Conservation (phyloP, 2,113 vertebrate genomes). For the Microcebus ravelobensis region DNA sequence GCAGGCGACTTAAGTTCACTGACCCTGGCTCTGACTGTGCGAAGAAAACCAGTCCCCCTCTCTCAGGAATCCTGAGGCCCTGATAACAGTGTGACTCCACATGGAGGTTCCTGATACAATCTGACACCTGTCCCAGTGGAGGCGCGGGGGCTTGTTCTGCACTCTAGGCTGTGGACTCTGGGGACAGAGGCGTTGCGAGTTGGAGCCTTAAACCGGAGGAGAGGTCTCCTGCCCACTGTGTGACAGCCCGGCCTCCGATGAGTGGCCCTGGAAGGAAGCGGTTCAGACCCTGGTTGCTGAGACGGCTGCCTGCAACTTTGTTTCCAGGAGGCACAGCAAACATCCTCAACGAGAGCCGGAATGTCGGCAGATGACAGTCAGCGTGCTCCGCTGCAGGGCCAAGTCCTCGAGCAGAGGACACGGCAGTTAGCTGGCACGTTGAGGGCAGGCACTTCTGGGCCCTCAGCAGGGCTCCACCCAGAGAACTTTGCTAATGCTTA, state of each 20-base stretch:
- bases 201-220: not conserved
- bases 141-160: not conserved
- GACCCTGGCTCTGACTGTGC: slow-evolving; percentile 32
- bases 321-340: not conserved
- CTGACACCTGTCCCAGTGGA: not conserved
- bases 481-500: not conserved
- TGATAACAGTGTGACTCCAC: not conserved
- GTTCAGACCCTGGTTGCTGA: not conserved
- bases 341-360: not conserved
- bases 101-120: not conserved
- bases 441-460: not conserved
- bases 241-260: fast-evolving
- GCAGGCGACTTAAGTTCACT: not conserved
- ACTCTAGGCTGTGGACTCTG: not conserved
- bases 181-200: not conserved
- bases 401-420: not conserved
- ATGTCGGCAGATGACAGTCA: not conserved
- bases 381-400: not conserved
- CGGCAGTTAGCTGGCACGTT: not conserved
- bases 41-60: not conserved
- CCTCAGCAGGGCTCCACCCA: not conserved
- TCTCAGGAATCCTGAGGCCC: not conserved
- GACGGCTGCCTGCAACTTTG: not conserved
- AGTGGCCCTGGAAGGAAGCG: not conserved
- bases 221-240: not conserved